Base-by-base conservation (phyloP, 2,888 invertebrate species). In the Tiliacea aurago region DNA sequence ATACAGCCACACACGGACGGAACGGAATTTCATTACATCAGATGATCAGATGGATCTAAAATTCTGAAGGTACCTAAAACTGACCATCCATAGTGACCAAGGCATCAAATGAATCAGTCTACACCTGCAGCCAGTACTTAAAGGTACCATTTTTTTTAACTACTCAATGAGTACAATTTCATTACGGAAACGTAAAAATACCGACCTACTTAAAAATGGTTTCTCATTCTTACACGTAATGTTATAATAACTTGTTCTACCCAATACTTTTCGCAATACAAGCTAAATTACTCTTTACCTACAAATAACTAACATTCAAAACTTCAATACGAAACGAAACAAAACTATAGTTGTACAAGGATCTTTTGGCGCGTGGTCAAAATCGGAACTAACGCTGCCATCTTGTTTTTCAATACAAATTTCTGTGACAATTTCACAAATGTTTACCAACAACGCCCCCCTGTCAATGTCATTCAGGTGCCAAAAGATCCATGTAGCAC, bases 201-300 rank as follows among this genome's bases (percentile, higher is more conserved):
- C 20, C 33, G 13, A 58, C 78, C 43, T 71, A 64, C 15, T 53
- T 61, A n/a, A 53, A 55, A 49, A 59, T 61, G 20, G 20, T 78
- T 76, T 59, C 73, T 37, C 53, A 73, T 79, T 79, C 64, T 18
- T 73, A 65, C 80, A 77, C 80, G 73, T 64, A 61, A 65, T 55
- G 41, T 47, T 37, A 23, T 41, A 41, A 23, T 23, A 63, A 78
- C 33, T n/a, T n/a, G n/a, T n/a, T n/a, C n/a, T 62, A 56, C 43
- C 23, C 10, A 76, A 33, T 62, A 56, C 13, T 51, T 68, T 59
- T 47, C 20, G n/a, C 58, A 59, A 79, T 64, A 76, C 73, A 33
- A 15, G 23, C 47, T 78, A 77, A 77, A 33, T 62, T 69, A 76
- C 33, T 56, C 10, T 70, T 15, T 56, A n/a, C n/a, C n/a, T n/a